A percentile compares a stretch with the other conserved stretches of the same genome.
Evolutionary conservation across 1,140 invertebrate genomes (phyloP).

Genomic region (Aethina tumida): DNA sequence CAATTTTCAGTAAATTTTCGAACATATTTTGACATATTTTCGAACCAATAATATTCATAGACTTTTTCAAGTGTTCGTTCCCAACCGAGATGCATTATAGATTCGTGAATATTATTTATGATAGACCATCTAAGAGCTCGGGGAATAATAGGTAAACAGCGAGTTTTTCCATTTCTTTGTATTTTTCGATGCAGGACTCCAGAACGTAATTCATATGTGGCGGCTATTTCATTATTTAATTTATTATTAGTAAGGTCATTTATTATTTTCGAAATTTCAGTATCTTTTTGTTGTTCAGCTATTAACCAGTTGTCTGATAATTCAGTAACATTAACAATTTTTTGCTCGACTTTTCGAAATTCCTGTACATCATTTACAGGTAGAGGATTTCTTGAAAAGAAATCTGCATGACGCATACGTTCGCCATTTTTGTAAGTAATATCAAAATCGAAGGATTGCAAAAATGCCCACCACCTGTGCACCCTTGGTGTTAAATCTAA

Average conservation of each 20-base stretch:
- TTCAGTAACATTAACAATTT: too few relatives aligned
- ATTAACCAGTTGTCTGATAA: too few relatives aligned
- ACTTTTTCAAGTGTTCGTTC: constrained; percentile 10
- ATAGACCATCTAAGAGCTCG: too few relatives aligned
- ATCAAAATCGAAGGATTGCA: constrained; percentile 31
- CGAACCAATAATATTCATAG: constrained; percentile 11
- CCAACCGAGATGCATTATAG: constrained; percentile 9
- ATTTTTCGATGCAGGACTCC: too few relatives aligned
- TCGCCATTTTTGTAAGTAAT: constrained; percentile 9
- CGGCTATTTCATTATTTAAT: constrained; percentile 2
- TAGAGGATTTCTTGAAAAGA: constrained; percentile 9
- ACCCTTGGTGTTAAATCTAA: constrained; percentile 29
- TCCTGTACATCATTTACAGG: too few relatives aligned
- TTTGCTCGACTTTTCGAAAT: too few relatives aligned
- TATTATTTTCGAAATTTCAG: too few relatives aligned
- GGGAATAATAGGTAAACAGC: too few relatives aligned
- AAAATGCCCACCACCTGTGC: constrained; percentile 30
- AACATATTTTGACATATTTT: constrained; percentile 8
- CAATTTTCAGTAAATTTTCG: constrained; percentile 9
- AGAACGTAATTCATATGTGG: constrained; percentile 1
- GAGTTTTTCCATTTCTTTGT: constrained; percentile 7
- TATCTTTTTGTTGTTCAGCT: too few relatives aligned
- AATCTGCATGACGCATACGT: constrained; percentile 8
- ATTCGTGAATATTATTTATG: constrained; percentile 4
- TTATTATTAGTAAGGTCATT: background rate